phyloP scores from a whole-genome alignment of 2,888 invertebrate species.

The Heteropelma amictum region DNA sequence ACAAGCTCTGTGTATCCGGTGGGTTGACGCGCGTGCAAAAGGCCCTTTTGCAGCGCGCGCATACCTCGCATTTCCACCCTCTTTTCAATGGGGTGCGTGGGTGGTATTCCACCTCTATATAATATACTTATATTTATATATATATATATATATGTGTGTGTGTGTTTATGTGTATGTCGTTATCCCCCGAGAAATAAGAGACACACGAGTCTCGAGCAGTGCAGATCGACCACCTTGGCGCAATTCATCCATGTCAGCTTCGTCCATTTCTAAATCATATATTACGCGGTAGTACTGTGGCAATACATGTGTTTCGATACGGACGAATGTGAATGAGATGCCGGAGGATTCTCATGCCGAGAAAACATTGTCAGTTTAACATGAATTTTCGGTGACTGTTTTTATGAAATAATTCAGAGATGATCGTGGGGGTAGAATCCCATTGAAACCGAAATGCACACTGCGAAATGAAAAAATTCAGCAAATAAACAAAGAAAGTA shows the following conservation, averaged over 20 bases:
- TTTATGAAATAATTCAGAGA: no score
- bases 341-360: conserved; percentile 9
- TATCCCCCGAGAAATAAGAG: conserved; percentile 13
- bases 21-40: conserved; percentile 47
- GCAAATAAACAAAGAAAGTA: no score
- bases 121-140: not conserved
- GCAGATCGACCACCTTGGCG: conserved; percentile 4
- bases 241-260: not conserved
- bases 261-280: not conserved
- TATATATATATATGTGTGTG: not conserved
- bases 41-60: conserved; percentile 46
- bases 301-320: no score
- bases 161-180: not conserved
- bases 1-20: conserved; percentile 16
- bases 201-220: conserved; percentile 9
- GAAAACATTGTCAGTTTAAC: no score
- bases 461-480: no score
- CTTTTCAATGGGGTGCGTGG: conserved; percentile 16
- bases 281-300: no score
- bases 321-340: no score
- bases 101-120: conserved; percentile 6
- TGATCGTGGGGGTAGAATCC: no score
- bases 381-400: no score
- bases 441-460: no score
- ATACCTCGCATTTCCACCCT: conserved; percentile 45